Base-by-base conservation (phyloP, 2,113 vertebrate species). In the Charina bottae region DNA sequence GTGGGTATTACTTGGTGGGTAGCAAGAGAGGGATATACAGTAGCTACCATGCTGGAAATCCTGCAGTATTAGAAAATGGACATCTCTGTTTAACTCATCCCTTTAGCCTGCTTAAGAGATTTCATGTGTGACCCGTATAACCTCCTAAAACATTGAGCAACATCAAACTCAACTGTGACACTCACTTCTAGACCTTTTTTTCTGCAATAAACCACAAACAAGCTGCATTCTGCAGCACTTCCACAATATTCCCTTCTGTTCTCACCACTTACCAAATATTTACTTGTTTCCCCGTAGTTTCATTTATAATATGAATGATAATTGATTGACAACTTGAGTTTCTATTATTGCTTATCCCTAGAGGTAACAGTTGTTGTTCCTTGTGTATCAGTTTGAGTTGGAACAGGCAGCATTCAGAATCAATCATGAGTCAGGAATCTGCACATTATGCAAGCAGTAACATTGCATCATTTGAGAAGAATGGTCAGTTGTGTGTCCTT, bases 391-490 rank as follows among this genome's bases (percentile, higher is more conserved):
- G 15, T 46, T 4, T 7, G 49, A 91, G 58, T 49, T 37, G 28
- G 54, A 88, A 19, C 6, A 46, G 8, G 3, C 8, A 7, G 19
- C n/a, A 4, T 21, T 58, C 60, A 28, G 15, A 46, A 72, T 86
- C 23, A 12, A 0, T 0, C 68, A 33, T 62, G 17, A 64, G 33
- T 49, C 53, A 85, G 55, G 72, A 60, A 89, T 93, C 91, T n/a
- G n/a, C 0, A 0, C 17, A 49, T 59, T 89, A 49, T 92, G 87
- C 46, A 84, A 94, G 89, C 85, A 23, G 55, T 13, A 92, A 58
- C 21, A 0, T 64, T 92, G 92, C 84, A 64, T 93, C 33, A 89
- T 55, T 59, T 1, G 0, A 7, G 55, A 87, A 68, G 55, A 24
- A 26, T 1, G 93, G 88, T 94, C 10, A 12, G 21, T 87, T 28